Conservation (phyloP, 2,113 vertebrate species). For the Salvelinus fontinalis region DNA sequence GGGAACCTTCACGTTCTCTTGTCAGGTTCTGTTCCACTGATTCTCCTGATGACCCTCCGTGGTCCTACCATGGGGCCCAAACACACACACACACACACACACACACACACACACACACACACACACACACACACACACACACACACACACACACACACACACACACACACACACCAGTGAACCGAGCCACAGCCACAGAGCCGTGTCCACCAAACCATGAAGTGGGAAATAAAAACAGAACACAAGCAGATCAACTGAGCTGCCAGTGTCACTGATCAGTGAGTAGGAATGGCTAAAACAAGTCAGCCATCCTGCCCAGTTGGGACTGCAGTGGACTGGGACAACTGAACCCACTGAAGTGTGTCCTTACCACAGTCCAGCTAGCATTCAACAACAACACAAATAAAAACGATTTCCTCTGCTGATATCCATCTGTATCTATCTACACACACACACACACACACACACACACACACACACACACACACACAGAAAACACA, state of each 20-base stretch:
- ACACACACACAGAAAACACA: neutral
- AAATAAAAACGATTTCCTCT: neutral
- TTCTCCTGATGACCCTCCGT: conserved; percentile 54
- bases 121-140: neutral
- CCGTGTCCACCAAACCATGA: conserved; percentile 64
- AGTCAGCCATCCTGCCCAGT: neutral
- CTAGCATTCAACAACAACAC: conserved; percentile 29
- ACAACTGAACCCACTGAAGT: conserved; percentile 19
- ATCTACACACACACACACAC: too few relatives aligned
- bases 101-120: neutral
- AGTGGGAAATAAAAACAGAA: conserved; percentile 54
- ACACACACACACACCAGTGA: conserved; percentile 30
- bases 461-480: too few relatives aligned
- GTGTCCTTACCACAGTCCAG: conserved; percentile 23
- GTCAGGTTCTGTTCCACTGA: conserved; percentile 70
- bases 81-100: neutral
- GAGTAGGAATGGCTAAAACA: conserved; percentile 25
- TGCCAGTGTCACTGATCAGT: conserved; percentile 42
- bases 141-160: neutral
- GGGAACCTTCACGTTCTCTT: conserved; percentile 62
- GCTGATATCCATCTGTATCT: neutral
- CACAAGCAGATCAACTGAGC: conserved; percentile 52
- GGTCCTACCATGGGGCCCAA: conserved; percentile 46
- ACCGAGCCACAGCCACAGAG: conserved; percentile 60
- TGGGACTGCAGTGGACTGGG: neutral